These are phyloP conservation scores for Helicoverpa assulta DNA, from an alignment of 2,888 invertebrate genomes.

Conservation along the genomic window DNA sequence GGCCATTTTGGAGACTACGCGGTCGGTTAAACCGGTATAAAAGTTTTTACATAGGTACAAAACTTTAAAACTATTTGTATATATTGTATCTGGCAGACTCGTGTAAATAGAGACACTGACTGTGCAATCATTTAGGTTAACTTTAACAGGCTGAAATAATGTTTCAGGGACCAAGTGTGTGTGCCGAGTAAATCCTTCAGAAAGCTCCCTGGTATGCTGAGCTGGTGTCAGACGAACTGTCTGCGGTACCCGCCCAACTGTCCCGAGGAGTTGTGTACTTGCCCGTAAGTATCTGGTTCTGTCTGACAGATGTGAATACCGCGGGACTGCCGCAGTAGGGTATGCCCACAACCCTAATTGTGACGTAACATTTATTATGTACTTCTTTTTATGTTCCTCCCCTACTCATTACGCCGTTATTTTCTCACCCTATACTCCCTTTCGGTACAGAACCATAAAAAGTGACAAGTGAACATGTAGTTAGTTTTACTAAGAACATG, in stretches of 20 bases:
- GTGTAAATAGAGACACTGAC: slow-evolving; percentile 34
- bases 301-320: neutral
- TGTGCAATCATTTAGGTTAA: slow-evolving; percentile 4
- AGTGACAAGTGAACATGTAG: neutral
- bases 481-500: neutral
- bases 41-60: too few relatives aligned
- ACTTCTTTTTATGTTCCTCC: too few relatives aligned
- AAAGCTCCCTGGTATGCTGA: slow-evolving; percentile 93
- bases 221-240: slow-evolving; percentile 96
- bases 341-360: too few relatives aligned
- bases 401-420: too few relatives aligned
- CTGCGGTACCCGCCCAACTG: slow-evolving; percentile 96
- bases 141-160: slow-evolving; percentile 21
- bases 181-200: slow-evolving; percentile 92
- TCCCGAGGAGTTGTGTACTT: slow-evolving; percentile 93
- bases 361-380: too few relatives aligned
- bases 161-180: slow-evolving; percentile 94
- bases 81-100: slow-evolving; percentile 10
- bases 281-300: slow-evolving; percentile 93
- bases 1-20: too few relatives aligned
- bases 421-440: too few relatives aligned
- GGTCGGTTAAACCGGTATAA: too few relatives aligned
- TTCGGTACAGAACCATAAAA: neutral
- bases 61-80: too few relatives aligned
- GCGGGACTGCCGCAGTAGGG: too few relatives aligned